Base-by-base conservation (phyloP, 2,888 invertebrate species). In the Imbricaverruca yamaguchii region DNA sequence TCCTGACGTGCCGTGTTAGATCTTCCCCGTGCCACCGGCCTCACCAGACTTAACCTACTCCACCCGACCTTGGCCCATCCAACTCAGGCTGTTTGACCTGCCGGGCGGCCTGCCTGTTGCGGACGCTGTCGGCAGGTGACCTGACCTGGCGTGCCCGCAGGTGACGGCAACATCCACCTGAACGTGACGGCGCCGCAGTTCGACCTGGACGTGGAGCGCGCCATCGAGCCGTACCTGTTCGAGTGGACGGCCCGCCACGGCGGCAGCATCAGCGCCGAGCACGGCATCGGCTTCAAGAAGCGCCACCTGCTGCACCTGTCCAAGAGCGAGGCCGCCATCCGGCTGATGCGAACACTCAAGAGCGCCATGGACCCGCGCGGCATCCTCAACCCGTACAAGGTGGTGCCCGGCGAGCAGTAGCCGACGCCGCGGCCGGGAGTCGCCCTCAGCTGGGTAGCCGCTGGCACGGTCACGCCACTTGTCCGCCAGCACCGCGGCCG, bases 331-430 rank as follows among this genome's bases (percentile, higher is more conserved):
- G 90, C 91, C 23, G 92, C 94, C 6, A 90, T 97, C 25, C 87
- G 89, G 7, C 88, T 95, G 78, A 97, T 98, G 96, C 90, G 90
- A 80, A 89, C 92, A 80, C 87, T 98, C 79, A 99, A 99, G 87
- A 87, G 87, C n/a, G 85, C 94, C 55, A 91, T 98, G 89, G 98
- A 99, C 88, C 98, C 98, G 0, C 94, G 95, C 83, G 92, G 92
- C 56, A 98, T 98, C 85, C 90, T 99, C 7, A 98, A 98, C 88
- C 98, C 98, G 0, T 98, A 98, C 87, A 98, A 98, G 90, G 94
- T 97, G 39, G 85, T 92, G 57, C 89, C 90, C 57, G 23, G 23
- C 57, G 57, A 55, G 55, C 21, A 65, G 8, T 59, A 39, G 39
- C 39, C 39, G 39, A 39, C 39, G 39, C 4, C 39, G 39, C 2